phyloP scores from a whole-genome alignment of 2,113 vertebrate species.

The Nesospiza acunhae region DNA sequence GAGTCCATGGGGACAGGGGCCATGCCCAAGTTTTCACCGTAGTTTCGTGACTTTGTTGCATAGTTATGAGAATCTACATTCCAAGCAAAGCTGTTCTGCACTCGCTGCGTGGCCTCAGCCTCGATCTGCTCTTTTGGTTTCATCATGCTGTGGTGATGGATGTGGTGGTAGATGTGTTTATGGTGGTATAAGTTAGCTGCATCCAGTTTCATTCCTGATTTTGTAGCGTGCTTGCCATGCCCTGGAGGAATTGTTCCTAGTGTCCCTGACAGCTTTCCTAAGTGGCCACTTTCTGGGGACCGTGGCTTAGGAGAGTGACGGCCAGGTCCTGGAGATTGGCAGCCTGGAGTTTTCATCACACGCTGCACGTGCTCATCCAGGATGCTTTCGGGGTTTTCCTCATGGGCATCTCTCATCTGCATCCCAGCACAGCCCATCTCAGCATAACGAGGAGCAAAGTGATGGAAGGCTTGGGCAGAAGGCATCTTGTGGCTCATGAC shows the following conservation, averaged over 20 bases:
- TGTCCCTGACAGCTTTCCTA: conserved; percentile 71
- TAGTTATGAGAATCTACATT: conserved; percentile 81
- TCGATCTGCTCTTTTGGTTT: conserved; percentile 86
- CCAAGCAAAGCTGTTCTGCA: conserved; percentile 79
- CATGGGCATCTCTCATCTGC: conserved; percentile 84
- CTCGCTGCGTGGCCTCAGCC: conserved; percentile 75
- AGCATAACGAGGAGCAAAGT: conserved; percentile 82
- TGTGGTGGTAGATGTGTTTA: conserved; percentile 86
- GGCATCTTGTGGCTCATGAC: conserved; percentile 83
- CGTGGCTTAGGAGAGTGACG: conserved; percentile 87
- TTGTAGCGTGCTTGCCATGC: conserved; percentile 80
- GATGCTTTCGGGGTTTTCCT: conserved; percentile 96
- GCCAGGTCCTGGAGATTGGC: conserved; percentile 89
- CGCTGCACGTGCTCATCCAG: conserved; percentile 95
- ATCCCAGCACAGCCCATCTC: conserved; percentile 79
- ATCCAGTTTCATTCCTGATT: conserved; percentile 82
- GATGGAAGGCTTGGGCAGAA: conserved; percentile 77
- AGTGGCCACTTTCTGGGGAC: conserved; percentile 82
- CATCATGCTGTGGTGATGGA: conserved; percentile 79
- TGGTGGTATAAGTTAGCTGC: conserved; percentile 80
- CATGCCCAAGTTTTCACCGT: conserved; percentile 78
- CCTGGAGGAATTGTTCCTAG: conserved; percentile 63
- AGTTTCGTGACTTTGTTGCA: conserved; percentile 83
- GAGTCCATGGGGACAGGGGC: conserved; percentile 75
- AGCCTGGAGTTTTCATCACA: conserved; percentile 94